Evolutionary conservation across 2,113 vertebrate species (phyloP).

Genomic region (Platichthys stellatus): DNA sequence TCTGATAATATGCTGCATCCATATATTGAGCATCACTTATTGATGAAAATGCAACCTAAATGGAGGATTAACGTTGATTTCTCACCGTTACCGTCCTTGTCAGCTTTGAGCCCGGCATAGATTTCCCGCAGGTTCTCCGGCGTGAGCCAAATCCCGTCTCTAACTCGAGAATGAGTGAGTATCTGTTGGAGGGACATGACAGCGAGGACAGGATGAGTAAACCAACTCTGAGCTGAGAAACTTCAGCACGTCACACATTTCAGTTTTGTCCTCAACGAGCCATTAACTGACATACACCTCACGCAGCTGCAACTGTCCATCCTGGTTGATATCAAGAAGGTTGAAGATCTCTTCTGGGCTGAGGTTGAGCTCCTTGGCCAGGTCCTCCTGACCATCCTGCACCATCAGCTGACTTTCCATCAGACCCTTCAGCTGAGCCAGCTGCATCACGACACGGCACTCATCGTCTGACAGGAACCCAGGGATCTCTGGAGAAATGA

Average conservation of each 20-base stretch:
- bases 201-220: constrained; percentile 20
- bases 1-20: too few species aligned
- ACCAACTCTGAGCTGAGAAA: constrained; percentile 10
- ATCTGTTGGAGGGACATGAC: constrained; percentile 82
- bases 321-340: constrained; percentile 95
- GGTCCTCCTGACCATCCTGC: constrained; percentile 92
- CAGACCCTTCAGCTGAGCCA: constrained; percentile 82
- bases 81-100: constrained; percentile 90
- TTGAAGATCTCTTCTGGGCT: constrained; percentile 95
- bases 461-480: constrained; percentile 92
- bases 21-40: too few species aligned
- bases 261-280: constrained; percentile 6
- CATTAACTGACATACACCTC: constrained; percentile 85
- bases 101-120: constrained; percentile 92
- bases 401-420: constrained; percentile 91
- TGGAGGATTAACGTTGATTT: neutral
- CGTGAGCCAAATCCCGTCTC: constrained; percentile 96
- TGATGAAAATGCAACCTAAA: neutral
- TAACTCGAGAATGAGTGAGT: constrained; percentile 94
- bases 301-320: constrained; percentile 92
- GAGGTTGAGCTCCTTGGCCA: constrained; percentile 90
- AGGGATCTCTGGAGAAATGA: constrained; percentile 87
- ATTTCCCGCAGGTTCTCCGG: constrained; percentile 94
- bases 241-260: neutral
- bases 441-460: constrained; percentile 88